Percentiles rank a stretch among this genome's conserved stretches.
phyloP scores from a whole-genome alignment of 2,888 invertebrate species.

The Stratiomys singularior region DNA sequence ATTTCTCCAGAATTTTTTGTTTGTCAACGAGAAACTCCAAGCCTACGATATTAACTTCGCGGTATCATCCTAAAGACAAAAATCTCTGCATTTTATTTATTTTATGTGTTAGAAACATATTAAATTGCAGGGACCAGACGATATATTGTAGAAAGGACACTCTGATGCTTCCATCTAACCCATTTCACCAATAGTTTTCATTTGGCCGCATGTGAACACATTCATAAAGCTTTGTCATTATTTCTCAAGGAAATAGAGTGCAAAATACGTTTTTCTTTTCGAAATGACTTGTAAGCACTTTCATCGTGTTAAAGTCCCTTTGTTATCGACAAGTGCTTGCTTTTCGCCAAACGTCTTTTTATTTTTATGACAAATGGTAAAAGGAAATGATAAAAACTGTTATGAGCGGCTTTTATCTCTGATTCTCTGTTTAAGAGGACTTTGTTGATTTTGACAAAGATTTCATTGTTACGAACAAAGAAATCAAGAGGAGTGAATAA shows the following conservation, averaged over 20 bases:
- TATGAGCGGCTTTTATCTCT: neutral
- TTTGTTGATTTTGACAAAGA: neutral
- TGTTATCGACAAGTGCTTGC: constrained; percentile 4
- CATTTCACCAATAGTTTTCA: too few species aligned
- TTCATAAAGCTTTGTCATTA: too few species aligned
- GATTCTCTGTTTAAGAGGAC: neutral
- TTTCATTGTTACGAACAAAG: neutral
- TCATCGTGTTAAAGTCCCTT: neutral
- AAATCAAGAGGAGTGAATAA: neutral
- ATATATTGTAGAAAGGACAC: too few species aligned
- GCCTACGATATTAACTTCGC: too few species aligned
- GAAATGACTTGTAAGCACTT: neutral
- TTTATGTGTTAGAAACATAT: too few species aligned
- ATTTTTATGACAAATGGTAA: neutral
- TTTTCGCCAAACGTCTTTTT: neutral
- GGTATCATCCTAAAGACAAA: too few species aligned
- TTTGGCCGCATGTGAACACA: too few species aligned
- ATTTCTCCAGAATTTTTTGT: too few species aligned
- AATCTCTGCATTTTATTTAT: too few species aligned
- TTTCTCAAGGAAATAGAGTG: neutral
- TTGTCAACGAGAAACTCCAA: too few species aligned
- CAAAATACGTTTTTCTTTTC: constrained; percentile 7
- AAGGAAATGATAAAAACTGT: neutral
- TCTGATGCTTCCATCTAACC: too few species aligned
- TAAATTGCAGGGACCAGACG: too few species aligned